These are phyloP conservation scores for Tapera naevia DNA, from an alignment of 2,797 vertebrate genomes.

Conservation along the genomic window DNA sequence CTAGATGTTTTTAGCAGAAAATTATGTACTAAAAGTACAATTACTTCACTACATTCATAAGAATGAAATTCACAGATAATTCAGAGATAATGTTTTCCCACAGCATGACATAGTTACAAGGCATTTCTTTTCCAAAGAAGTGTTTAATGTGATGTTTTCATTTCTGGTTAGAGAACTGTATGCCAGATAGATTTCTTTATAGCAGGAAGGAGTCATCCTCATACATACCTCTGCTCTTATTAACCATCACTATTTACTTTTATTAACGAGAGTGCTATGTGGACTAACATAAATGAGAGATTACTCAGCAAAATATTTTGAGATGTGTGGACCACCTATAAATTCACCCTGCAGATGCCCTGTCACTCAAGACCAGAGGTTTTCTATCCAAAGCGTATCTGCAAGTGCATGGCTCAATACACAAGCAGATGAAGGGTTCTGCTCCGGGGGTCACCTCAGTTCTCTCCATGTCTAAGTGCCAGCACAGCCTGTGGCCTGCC, in stretches of 20 bases:
- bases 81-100: slow-evolving; percentile 19
- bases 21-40: slow-evolving; percentile 44
- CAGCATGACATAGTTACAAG: background rate
- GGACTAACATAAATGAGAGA: slow-evolving; percentile 3
- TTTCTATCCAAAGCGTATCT: background rate
- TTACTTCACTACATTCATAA: slow-evolving; percentile 24
- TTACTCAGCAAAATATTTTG: slow-evolving; percentile 28
- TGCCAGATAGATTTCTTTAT: background rate
- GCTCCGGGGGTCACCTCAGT: background rate
- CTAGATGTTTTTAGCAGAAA: slow-evolving; percentile 41
- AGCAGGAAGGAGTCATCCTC: slow-evolving; percentile 21
- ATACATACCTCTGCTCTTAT: background rate
- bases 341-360: background rate
- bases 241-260: background rate
- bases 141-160: slow-evolving; percentile 9
- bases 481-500: background rate
- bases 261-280: background rate
- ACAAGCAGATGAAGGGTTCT: background rate
- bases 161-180: slow-evolving; percentile 15
- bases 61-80: slow-evolving; percentile 45
- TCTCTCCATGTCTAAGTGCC: background rate
- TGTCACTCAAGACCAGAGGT: background rate
- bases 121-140: slow-evolving; percentile 11
- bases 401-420: background rate
- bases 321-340: background rate